Conservation (phyloP, 2,113 vertebrate species). For the Petroica traversi region DNA sequence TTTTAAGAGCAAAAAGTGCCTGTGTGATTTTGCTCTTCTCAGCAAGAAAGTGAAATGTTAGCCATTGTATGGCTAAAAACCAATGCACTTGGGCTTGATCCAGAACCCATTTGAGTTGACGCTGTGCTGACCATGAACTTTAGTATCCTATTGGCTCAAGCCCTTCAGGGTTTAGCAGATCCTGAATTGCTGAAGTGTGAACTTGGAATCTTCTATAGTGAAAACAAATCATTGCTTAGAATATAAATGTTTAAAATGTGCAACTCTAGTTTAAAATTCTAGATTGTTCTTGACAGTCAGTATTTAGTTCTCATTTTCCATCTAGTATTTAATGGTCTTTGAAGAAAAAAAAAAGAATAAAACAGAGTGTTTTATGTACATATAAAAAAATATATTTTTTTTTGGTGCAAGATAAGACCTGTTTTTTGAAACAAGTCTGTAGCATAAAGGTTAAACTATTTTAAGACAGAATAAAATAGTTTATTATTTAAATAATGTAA, state of each 20-base stretch:
- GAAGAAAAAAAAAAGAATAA: conserved; percentile 78
- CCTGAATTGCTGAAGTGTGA: conserved; percentile 61
- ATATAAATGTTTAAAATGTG: conserved; percentile 62
- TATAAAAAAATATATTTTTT: conserved; percentile 59
- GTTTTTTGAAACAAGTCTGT: conserved; percentile 89
- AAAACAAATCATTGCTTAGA: conserved; percentile 63
- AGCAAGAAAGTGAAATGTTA: conserved; percentile 54
- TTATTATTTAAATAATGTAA: conserved; percentile 88
- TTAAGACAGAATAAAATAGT: conserved; percentile 92
- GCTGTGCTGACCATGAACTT: accelerated
- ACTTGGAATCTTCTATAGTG: conserved; percentile 64
- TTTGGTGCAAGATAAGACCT: conserved; percentile 85
- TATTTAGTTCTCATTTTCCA: conserved; percentile 75
- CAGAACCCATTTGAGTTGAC: background rate
- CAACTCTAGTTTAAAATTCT: conserved; percentile 34
- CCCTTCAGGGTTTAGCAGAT: conserved; percentile 5
- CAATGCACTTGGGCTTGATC: conserved; percentile 51
- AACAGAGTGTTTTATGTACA: conserved; percentile 78
- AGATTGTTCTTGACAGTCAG: conserved; percentile 63
- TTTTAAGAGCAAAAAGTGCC: conserved; percentile 47
- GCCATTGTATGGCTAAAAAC: conserved; percentile 67
- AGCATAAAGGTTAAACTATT: conserved; percentile 96
- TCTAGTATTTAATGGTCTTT: conserved; percentile 90
- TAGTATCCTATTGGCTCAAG: background rate
- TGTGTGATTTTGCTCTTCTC: conserved; percentile 51